Evolutionary conservation across 64 coral and sea anemone genomes (phyloP), one percentile per base, ranked within the genome.

Genomic region (Montipora capricornis): DNA sequence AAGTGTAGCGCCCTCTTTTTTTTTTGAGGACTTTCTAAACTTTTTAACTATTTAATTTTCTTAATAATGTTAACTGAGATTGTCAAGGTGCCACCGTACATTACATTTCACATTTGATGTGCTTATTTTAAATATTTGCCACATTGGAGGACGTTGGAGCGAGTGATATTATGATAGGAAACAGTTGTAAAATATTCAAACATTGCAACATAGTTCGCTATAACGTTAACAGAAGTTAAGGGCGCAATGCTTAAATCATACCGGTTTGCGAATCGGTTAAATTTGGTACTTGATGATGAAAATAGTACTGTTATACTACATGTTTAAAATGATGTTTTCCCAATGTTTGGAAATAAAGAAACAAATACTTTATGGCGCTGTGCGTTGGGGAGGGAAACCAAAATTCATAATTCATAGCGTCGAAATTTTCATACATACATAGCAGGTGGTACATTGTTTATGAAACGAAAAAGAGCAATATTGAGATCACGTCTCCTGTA

Each of bases 361-460:
- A 19, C 79, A 81, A 61, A 44, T 81, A 57, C 20, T 61, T 81
- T 61, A 4, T 26, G 7, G 57, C 22, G 20, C 55, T 5, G 12
- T 16, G 5, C 9, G 80, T 82, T 82, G 80, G 80, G 55, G 4
- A 10, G 29, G 61, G 44, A 84, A 45, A n/a, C 81, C 26, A 10
- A 12, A 48, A 5, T 84, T 84, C 8, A 73, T 86, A 86, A 70
- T 71, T 71, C 67, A 84, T 8, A 20, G 82, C 82, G 64, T 86
- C 82, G 66, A 68, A 20, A 22, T 5, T 22, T 19, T 57, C 20
- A 20, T 24, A 71, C 12, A 49, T 22, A 86, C 68, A 86, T 14
- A 6, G 11, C 82, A 12, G 82, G 82, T 86, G 82, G 82, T 73
- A 19, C 49, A 71, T 86, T 86, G 82, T 86, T 51, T 64, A 6